Evolutionary conservation across 2,113 vertebrate species (phyloP), one percentile per base, ranked within the genome.

Genomic region (Zingel zingel): DNA sequence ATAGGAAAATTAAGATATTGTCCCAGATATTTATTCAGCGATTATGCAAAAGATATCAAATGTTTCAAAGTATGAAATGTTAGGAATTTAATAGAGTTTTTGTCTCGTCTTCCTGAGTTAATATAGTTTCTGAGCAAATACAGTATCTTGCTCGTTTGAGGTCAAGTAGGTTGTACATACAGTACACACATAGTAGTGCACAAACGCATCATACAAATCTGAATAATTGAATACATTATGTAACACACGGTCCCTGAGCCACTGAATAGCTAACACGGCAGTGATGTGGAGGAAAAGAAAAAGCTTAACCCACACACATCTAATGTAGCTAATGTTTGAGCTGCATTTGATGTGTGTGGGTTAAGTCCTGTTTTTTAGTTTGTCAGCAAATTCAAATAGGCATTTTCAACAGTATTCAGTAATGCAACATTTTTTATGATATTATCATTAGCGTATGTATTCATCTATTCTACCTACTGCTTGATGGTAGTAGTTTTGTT

Each of bases 171-270:
- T 27, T 50, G n/a, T 19, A n/a, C 7, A 56, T 19, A n/a, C 7
- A 56, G 18, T 18, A 8, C 4, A 6, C 33, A 4, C 14, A 47
- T 64, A 39, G 39, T n/a, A 67, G 65, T 57, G 39, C 58, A 30
- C 25, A 73, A 73, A 61, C 54, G 23, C 25, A 18, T 84, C 58
- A 58, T 21, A 45, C 14, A 70, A 45, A 70, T 79, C 33, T 67
- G 12, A 78, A 62, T 61, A 73, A 78, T 25, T 45, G 18, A 12
- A 30, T 0, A n/a, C 39, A 23, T 66, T n/a, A 67, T 74, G 56
- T 58, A 33, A 72, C 9, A 11, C 43, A 77, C 51, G 39, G 13
- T 27, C 57, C 58, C 0, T 21, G 57, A 58, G 9, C 18, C n/a
- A 48, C 16, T n/a, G 15, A 10, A 47, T 10, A 73, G 68, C 13